Evolutionary conservation across 2,888 invertebrate species (phyloP), one percentile per base, ranked within the genome.

Genomic region (Cheilosia variabilis): DNA sequence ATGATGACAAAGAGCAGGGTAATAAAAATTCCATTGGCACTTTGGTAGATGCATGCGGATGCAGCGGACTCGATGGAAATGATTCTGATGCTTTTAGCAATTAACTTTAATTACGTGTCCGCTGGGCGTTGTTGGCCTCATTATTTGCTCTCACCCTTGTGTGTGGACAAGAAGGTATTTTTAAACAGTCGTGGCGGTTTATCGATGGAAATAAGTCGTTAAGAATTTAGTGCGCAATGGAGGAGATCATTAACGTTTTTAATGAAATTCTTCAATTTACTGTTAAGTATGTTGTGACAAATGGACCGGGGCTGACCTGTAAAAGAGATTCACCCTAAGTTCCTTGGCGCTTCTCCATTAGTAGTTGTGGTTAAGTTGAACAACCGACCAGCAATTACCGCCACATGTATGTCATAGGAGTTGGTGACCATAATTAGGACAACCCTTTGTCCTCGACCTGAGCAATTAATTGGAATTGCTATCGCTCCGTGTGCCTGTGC

Each of bases 1-100:
- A 77, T 76, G 86, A 77, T 86, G 86, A 77, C 71, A 72, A 81
- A 72, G 81, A 86, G 47, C 58, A 58, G 81, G 81, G 86, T 73
- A 81, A 86, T 86, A 86, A 81, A 86, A 86, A 86, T 81, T 86
- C 81, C 86, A 86, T 86, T 86, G 81, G 86, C 86, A 86, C 71
- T 86, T 86, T 72, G 65, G 84, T 76, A 37, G 71, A 80, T 84
- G 84, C 84, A 84, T 47, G 27, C 5, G 63, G 47, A 24, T 60
- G 77, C 60, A 60, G 17, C 47, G 45, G 66, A 55, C 55, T 53
- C 24, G 55, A 55, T 37, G 58, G 47, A 22, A 65, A 77, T 58
- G 66, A 76, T 45, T 17, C 62, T 57, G 81, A 71, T 76, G 76
- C 86, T 81, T 81, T 81, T 77, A 81, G 86, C 86, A 86, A 86